These are phyloP conservation scores for Achroia grisella DNA, from an alignment of 1,140 invertebrate genomes.

Conservation along the genomic window DNA sequence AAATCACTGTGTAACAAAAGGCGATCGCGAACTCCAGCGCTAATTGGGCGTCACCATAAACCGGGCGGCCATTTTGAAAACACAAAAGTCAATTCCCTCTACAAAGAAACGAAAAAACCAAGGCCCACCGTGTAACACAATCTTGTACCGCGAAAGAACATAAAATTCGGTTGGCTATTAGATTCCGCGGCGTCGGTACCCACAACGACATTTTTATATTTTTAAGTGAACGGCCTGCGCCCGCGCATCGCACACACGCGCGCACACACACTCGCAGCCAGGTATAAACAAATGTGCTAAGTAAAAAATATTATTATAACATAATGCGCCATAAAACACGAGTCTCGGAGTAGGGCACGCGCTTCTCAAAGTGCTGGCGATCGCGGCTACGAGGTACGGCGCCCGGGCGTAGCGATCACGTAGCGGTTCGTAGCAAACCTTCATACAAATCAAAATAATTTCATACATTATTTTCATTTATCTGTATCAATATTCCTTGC, in stretches of 20 bases:
- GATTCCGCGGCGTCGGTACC: conserved; percentile 29
- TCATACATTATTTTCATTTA: too few species aligned
- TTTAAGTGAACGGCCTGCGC: conserved; percentile 29
- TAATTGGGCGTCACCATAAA: conserved; percentile 52
- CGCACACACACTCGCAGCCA: conserved; percentile 3
- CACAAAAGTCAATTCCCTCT: conserved; percentile 37
- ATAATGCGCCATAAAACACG: conserved; percentile 69
- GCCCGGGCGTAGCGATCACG: conserved; percentile 32
- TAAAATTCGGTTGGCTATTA: conserved; percentile 55
- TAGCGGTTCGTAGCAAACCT: conserved; percentile 21
- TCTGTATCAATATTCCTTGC: too few species aligned
- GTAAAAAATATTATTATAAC: conserved; percentile 72
- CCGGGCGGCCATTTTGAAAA: conserved; percentile 26
- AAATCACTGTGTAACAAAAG: conserved; percentile 56
- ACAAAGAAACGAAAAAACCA: conserved; percentile 41
- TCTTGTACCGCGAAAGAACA: conserved; percentile 57
- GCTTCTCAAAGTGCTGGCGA: conserved; percentile 45
- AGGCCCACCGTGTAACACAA: conserved; percentile 42
- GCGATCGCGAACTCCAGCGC: conserved; percentile 23
- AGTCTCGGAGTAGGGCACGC: conserved; percentile 22
- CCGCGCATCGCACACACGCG: conserved; percentile 13
- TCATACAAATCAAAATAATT: too few species aligned
- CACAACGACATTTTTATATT: conserved; percentile 56
- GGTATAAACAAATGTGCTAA: conserved; percentile 66
- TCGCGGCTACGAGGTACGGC: conserved; percentile 6